phyloP scores from a whole-genome alignment of 2,888 invertebrate species.

The Thymelicus sylvestris region DNA sequence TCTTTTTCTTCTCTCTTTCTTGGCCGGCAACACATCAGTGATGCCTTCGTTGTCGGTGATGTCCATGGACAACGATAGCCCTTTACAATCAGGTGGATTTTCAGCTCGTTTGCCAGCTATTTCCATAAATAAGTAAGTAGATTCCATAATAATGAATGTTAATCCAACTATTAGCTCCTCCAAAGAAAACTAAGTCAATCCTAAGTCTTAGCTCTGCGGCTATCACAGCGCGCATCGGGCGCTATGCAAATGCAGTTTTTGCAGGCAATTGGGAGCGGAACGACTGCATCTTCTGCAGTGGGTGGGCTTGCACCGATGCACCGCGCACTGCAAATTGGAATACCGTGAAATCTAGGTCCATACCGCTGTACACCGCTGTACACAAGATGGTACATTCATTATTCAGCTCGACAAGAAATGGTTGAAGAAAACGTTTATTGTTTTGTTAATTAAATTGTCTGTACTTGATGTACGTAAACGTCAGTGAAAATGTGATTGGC shows the following conservation, averaged over 20 bases:
- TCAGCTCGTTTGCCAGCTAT: too few relatives aligned
- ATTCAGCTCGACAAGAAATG: background rate
- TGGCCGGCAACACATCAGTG: too few relatives aligned
- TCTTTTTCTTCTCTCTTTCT: too few relatives aligned
- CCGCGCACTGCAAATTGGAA: conserved; percentile 32
- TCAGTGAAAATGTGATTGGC: too few relatives aligned
- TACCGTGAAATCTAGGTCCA: conserved; percentile 33
- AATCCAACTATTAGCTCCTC: conserved; percentile 15
- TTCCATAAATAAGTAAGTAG: too few relatives aligned
- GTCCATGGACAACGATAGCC: too few relatives aligned
- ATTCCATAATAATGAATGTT: too few relatives aligned
- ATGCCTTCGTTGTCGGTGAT: too few relatives aligned
- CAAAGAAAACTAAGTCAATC: conserved; percentile 15
- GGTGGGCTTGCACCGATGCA: conserved; percentile 57
- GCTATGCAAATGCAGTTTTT: conserved; percentile 84
- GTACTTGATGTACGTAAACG: too few relatives aligned
- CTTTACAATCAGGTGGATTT: too few relatives aligned
- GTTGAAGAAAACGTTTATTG: background rate
- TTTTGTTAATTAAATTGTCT: background rate
- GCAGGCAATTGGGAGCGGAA: conserved; percentile 75
- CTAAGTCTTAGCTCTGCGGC: conserved; percentile 38
- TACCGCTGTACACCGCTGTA: background rate
- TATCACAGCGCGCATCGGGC: conserved; percentile 74
- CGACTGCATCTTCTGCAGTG: conserved; percentile 61
- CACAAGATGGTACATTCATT: conserved; percentile 3